phyloP scores from a whole-genome alignment of 2,113 vertebrate species.

The Periophthalmus modestus region DNA sequence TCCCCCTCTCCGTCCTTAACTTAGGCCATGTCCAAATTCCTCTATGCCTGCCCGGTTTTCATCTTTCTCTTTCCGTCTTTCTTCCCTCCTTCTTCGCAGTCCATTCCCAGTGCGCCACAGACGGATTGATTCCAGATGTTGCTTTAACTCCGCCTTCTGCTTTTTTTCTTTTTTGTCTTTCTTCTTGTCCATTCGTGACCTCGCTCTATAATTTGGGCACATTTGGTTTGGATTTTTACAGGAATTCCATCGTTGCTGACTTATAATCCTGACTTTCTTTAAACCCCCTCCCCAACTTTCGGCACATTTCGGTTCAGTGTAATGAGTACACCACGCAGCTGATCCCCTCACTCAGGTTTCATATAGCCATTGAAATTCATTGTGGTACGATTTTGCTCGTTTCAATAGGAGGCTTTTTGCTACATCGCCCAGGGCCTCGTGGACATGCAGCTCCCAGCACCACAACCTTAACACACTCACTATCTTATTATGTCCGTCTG shows the following conservation, averaged over 20 bases:
- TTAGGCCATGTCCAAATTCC: conserved; percentile 48
- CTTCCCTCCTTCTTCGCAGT: conserved; percentile 8
- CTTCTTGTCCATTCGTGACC: conserved; percentile 30
- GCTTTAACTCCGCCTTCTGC: conserved; percentile 47
- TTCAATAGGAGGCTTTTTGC: conserved; percentile 11
- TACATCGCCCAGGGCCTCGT: conserved; percentile 26
- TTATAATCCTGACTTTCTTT: no score
- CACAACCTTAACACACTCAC: conserved; percentile 17
- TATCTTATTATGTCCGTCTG: conserved; percentile 26
- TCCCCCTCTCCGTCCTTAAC: conserved; percentile 40
- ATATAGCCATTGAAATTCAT: conserved; percentile 20
- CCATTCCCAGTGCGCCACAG: conserved; percentile 21
- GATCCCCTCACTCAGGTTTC: neutral
- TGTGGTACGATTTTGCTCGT: conserved; percentile 5
- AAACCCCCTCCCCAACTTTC: no score
- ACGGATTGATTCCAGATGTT: conserved; percentile 82
- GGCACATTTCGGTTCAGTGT: neutral
- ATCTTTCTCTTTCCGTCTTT: conserved; percentile 28
- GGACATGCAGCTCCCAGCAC: conserved; percentile 24
- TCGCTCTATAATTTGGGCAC: conserved; percentile 57
- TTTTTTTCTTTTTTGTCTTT: conserved; percentile 17
- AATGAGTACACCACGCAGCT: conserved; percentile 2
- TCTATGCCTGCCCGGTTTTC: conserved; percentile 48
- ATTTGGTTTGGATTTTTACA: conserved; percentile 54
- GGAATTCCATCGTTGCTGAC: conserved; percentile 12